Conservation (phyloP, 2,113 vertebrate species). For the Xyrauchen texanus region DNA sequence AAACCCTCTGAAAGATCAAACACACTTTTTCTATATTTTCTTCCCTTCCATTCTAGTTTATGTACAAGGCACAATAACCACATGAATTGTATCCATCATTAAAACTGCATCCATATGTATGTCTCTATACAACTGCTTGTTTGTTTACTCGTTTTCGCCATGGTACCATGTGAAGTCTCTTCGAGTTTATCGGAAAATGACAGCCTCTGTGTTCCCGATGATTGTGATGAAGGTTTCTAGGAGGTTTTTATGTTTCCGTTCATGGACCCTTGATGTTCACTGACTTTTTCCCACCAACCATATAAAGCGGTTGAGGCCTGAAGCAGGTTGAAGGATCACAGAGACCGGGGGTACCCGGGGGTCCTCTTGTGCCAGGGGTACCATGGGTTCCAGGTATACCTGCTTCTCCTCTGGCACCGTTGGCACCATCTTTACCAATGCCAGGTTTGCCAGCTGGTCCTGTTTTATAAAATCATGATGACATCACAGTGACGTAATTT, state of each 20-base stretch:
- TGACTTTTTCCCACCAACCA: slow-evolving; percentile 76
- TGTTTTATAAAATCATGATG: slow-evolving; percentile 30
- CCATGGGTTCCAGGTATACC: slow-evolving; percentile 71
- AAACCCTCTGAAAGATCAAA: background rate
- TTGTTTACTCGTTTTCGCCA: slow-evolving; percentile 35
- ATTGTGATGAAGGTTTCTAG: slow-evolving; percentile 43
- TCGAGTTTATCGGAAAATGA: slow-evolving; percentile 46
- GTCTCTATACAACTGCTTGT: slow-evolving; percentile 66
- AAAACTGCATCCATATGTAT: slow-evolving; percentile 16
- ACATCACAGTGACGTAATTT: no score
- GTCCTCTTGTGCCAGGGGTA: slow-evolving; percentile 66
- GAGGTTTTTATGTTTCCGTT: slow-evolving; percentile 46
- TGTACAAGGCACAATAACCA: slow-evolving; percentile 50
- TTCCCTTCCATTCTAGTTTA: slow-evolving; percentile 22
- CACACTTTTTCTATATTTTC: slow-evolving; percentile 8
- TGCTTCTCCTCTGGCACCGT: slow-evolving; percentile 68
- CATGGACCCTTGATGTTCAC: slow-evolving; percentile 67
- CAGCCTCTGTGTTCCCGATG: slow-evolving; percentile 50
- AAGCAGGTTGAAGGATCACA: slow-evolving; percentile 79
- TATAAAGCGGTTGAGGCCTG: slow-evolving; percentile 70
- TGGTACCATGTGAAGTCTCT: slow-evolving; percentile 51
- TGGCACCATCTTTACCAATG: slow-evolving; percentile 71
- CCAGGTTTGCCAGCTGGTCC: slow-evolving; percentile 71
- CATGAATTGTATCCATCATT: slow-evolving; percentile 22
- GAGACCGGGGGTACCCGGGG: slow-evolving; percentile 70